Base-by-base conservation (phyloP, 2,797 vertebrate species). In the Channa striata region DNA sequence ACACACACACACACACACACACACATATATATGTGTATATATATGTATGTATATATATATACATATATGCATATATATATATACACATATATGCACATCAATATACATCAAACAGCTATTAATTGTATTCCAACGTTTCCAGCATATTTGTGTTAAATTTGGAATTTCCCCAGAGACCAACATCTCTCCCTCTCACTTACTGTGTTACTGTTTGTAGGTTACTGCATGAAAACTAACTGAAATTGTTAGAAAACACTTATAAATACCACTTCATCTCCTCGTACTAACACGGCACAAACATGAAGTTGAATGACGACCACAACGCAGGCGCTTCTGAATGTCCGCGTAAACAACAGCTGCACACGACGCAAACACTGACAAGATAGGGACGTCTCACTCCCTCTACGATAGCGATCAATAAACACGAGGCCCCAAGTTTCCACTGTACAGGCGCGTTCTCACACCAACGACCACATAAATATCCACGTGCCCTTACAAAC, bases 391-490 rank as follows among this genome's bases (percentile, higher is more conserved):
- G 54, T 49, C 65, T 83, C 64, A 75, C 51, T 78, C 49, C 62
- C 49, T 72, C 20, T 42, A 64, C 48, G 48, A 61, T 50, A 74
- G 49, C 6, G 81, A 51, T 10, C 1, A 6, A 77, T 80, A 77
- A 85, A 79, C 50, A 72, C 42, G 8, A 52, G 39, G 17, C 59
- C 63, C 48, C 1, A 37, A 62, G 44, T 64, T 81, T 86, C 72
- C 77, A 76, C 53, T 42, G 46, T 21, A 40, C 8, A 59, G 37
- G 30, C 12, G 34, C 54, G 54, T 49, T 62, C 50, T 59, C 68
- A 66, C 65, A 72, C 42, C 52, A 52, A 50, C 44, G 6, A 19
- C 46, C 20, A 20, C 43, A 56, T 71, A 77, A 71, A 78, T 74
- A 69, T 62, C 34, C 7, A 1, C 52, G 33, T 42, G 47, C 48